A percentile compares a stretch with the other conserved stretches of the same genome.
These are phyloP conservation scores for Apeltes quadracus DNA, from an alignment of 2,113 vertebrate species.

Conservation along the genomic window DNA sequence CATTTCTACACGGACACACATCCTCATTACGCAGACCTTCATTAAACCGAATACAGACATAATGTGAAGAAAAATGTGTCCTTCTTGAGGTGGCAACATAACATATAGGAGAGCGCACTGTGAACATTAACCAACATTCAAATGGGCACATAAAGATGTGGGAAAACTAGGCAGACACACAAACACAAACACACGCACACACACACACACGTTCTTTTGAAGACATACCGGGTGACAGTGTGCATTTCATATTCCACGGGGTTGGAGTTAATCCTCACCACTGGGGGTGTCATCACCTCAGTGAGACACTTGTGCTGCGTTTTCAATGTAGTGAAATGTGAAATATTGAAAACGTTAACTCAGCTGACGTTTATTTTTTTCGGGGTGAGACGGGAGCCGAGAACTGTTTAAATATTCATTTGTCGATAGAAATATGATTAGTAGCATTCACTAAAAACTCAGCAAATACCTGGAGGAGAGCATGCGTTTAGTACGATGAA, in stretches of 20 bases:
- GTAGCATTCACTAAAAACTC: constrained; percentile 12
- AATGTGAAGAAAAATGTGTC: neutral
- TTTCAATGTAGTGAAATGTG: constrained; percentile 23
- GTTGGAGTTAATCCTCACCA: constrained; percentile 37
- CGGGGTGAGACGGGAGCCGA: constrained; percentile 7
- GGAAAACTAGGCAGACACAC: neutral
- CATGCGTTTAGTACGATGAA: neutral
- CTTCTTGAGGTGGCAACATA: neutral
- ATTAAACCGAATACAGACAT: neutral
- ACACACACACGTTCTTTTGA: constrained; percentile 3
- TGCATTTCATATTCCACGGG: constrained; percentile 21
- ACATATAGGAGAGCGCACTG: neutral
- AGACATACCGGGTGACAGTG: neutral
- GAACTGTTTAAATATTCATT: constrained; percentile 39
- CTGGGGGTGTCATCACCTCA: constrained; percentile 42
- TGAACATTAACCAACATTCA: neutral
- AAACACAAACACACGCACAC: constrained; percentile 1
- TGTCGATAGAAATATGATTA: constrained; percentile 39
- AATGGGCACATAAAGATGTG: neutral
- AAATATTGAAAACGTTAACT: constrained; percentile 33
- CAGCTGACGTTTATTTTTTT: constrained; percentile 25
- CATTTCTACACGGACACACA: too few relatives aligned
- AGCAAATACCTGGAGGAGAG: too few relatives aligned
- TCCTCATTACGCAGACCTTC: too few relatives aligned
- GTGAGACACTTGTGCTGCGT: constrained; percentile 30